phyloP scores from a whole-genome alignment of 2,113 vertebrate species.

The Thinocorus orbignyianus region DNA sequence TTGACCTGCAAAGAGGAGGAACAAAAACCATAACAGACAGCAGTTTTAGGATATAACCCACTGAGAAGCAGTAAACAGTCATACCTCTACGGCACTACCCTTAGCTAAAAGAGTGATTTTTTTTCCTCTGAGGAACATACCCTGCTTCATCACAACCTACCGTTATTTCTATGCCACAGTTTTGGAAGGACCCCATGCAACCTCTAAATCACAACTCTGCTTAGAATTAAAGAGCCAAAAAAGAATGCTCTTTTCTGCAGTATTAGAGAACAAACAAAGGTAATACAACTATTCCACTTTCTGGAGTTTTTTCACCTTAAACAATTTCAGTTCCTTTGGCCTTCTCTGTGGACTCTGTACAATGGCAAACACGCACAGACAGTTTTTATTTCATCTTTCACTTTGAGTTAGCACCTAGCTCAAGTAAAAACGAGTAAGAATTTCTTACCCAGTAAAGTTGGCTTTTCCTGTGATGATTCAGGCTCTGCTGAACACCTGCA shows the following conservation, averaged over 20 bases:
- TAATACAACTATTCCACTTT: background rate
- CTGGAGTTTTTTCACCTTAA: background rate
- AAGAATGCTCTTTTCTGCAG: background rate
- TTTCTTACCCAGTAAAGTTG: conserved; percentile 88
- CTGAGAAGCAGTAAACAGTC: background rate
- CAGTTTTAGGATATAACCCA: background rate
- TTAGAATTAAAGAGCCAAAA: background rate
- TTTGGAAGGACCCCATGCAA: background rate
- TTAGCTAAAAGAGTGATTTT: background rate
- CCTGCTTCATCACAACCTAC: background rate
- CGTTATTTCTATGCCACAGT: background rate
- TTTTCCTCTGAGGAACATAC: background rate
- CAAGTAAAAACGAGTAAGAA: background rate
- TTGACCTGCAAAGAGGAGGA: background rate
- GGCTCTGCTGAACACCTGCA: conserved; percentile 86
- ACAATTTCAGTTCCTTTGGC: background rate
- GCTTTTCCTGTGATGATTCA: conserved; percentile 83
- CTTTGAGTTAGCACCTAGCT: background rate
- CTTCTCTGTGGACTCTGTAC: background rate
- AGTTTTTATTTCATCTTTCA: background rate
- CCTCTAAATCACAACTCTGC: background rate
- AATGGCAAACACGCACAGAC: accelerated
- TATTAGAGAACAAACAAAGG: background rate
- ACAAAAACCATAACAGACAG: background rate
- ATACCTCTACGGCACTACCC: background rate